phyloP scores from a whole-genome alignment of 2,888 invertebrate species.

The Amiota minor region DNA sequence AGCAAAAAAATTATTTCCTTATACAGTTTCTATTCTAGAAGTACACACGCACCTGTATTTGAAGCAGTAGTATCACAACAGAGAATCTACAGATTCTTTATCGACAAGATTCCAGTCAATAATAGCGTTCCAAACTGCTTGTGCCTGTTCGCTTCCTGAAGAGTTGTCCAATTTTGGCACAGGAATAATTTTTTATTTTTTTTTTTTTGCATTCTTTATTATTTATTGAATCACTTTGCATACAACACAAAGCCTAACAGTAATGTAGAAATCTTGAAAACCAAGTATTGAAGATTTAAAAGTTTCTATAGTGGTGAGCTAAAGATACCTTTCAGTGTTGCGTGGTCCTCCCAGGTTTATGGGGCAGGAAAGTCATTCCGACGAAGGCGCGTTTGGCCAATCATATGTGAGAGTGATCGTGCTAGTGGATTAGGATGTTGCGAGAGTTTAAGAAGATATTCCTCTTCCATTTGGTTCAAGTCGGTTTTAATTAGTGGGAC shows the following conservation, averaged over 20 bases:
- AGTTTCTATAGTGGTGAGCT: not conserved
- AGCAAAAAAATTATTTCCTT: too few species aligned
- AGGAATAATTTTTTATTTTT: too few species aligned
- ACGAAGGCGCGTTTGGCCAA: not conserved
- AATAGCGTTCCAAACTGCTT: not conserved
- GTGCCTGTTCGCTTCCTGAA: not conserved
- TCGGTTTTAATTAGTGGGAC: conserved; percentile 16
- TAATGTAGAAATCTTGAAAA: too few species aligned
- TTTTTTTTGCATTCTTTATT: too few species aligned
- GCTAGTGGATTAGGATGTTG: not conserved
- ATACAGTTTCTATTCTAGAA: too few species aligned
- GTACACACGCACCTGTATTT: too few species aligned
- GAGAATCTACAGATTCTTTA: too few species aligned
- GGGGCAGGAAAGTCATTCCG: not conserved
- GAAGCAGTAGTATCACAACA: too few species aligned
- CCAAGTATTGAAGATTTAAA: too few species aligned
- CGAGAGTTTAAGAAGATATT: conserved; percentile 51
- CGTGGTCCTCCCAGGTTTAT: not conserved
- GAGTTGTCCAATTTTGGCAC: too few species aligned
- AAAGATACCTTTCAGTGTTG: not conserved
- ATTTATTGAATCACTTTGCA: too few species aligned
- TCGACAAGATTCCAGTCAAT: not conserved
- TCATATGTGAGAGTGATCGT: not conserved
- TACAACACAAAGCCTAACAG: too few species aligned
- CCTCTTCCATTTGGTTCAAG: conserved; percentile 43